phyloP scores from a whole-genome alignment of 2,888 invertebrate species.

The Trichopria drosophilae region DNA sequence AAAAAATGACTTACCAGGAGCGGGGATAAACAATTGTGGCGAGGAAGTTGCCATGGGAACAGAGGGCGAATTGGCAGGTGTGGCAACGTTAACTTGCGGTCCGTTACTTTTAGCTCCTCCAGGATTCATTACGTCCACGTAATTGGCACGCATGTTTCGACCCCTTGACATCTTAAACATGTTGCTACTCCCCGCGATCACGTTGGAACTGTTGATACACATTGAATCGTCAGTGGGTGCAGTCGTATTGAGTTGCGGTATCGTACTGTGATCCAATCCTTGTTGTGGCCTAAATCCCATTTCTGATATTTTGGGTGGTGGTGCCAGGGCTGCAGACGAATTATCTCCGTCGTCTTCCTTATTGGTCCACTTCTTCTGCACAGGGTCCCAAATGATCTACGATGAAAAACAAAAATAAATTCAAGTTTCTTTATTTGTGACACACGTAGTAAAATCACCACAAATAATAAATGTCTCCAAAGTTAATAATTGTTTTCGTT shows the following conservation, averaged over 20 bases:
- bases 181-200: slow-evolving; percentile 59
- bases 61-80: slow-evolving; percentile 57
- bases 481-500: background rate
- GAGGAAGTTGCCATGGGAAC: slow-evolving; percentile 57
- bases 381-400: slow-evolving; percentile 91
- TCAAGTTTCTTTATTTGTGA: background rate
- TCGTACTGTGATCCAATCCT: slow-evolving; percentile 27
- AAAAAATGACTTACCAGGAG: slow-evolving; percentile 55
- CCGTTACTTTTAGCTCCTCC: slow-evolving; percentile 60
- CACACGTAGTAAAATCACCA: background rate
- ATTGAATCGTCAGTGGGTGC: slow-evolving; percentile 33
- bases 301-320: slow-evolving; percentile 73
- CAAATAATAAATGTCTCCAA: background rate
- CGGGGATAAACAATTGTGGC: slow-evolving; percentile 63
- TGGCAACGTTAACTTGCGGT: slow-evolving; percentile 43
- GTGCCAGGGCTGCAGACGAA: slow-evolving; percentile 61
- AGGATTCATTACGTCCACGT: slow-evolving; percentile 88
- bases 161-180: slow-evolving; percentile 80
- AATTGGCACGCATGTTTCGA: slow-evolving; percentile 70
- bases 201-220: slow-evolving; percentile 41
- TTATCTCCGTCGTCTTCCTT: slow-evolving; percentile 73
- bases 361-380: slow-evolving; percentile 85
- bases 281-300: slow-evolving; percentile 48
- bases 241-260: slow-evolving; percentile 51
- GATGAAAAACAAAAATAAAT: too few relatives aligned